Base-by-base conservation (phyloP, 2,888 invertebrate genomes). In the Cryptus armator region DNA sequence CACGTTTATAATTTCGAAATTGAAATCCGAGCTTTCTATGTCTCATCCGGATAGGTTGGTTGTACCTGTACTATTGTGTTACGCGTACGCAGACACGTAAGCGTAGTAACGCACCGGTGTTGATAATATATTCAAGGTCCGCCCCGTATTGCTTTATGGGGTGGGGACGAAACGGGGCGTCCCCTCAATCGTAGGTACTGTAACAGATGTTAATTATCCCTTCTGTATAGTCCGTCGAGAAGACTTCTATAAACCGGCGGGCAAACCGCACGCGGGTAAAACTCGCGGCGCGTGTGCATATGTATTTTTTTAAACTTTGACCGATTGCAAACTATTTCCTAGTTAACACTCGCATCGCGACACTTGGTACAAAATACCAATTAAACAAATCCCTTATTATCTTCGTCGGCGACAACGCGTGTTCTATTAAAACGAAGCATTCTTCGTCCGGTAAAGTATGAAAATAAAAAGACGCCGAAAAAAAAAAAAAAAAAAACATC, bases 201-300 rank as follows among this genome's bases (percentile, higher is more conserved):
- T 92, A 93, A 93, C 93, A 93, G 93, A 93, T 93, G 93, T 93
- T 93, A 93, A 93, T 93, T 93, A 93, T 93, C 93, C 93, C 93
- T 92, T 92, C 92, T 91, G 92, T 91, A 89, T 90, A 89, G 90
- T 89, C 84, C 66, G 43, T 66, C 72, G 59, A 80, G 74, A 59
- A 74, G 74, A 81, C 53, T 67, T 81, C 67, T 32, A 62, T 62
- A 78, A 83, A 79, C 76, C 72, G 51, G 62, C 56, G 75, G 70
- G 67, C 32, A 77, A 48, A 43, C 56, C 37, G 70, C 70, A 81
- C 68, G 29, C 19, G 72, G 37, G 5, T 37, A 5, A 9, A 24
- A 16, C 62, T 48, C 43, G 14, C 67, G 24, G 29, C 29, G 12
- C 5, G 19, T 44, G 16, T 3, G 37, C 9, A 14, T 46, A 14